These are phyloP conservation scores for Pristionchus arcanus DNA, from an alignment of 2,888 invertebrate genomes.

Conservation along the genomic window DNA sequence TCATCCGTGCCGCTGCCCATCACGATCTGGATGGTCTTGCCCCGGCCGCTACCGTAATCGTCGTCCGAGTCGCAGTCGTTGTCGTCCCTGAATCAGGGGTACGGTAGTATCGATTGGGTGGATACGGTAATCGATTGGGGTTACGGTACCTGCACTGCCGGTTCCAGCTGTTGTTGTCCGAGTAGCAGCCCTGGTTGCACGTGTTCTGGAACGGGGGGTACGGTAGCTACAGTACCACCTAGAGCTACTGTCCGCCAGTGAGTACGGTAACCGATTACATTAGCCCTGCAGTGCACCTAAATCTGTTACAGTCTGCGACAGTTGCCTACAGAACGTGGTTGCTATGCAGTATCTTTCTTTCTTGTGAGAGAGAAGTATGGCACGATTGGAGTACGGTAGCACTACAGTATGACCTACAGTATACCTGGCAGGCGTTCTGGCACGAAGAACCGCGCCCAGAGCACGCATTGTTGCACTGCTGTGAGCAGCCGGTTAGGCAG, in stretches of 20 bases:
- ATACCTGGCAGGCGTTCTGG: conserved; percentile 52
- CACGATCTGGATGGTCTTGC: conserved; percentile 38
- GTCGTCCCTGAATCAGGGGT: conserved; percentile 16
- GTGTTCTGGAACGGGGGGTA: conserved; percentile 23
- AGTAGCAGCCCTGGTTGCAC: conserved; percentile 51
- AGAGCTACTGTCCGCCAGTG: not conserved
- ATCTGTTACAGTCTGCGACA: too few relatives aligned
- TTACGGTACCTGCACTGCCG: conserved; percentile 26
- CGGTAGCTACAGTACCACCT: not conserved
- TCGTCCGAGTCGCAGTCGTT: not conserved
- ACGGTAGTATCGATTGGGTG: not conserved
- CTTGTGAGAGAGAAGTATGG: too few relatives aligned
- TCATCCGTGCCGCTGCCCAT: conserved; percentile 45
- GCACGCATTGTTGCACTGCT: conserved; percentile 40
- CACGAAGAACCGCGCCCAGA: conserved; percentile 19
- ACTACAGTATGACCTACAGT: not conserved
- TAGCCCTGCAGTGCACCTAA: too few relatives aligned
- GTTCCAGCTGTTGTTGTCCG: conserved; percentile 46
- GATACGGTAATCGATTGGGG: too few relatives aligned
- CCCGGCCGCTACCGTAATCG: not conserved
- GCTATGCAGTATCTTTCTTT: too few relatives aligned
- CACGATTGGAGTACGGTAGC: too few relatives aligned
- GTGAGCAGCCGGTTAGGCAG: conserved; percentile 40
- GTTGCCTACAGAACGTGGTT: too few relatives aligned
- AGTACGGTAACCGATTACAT: not conserved